phyloP scores from a whole-genome alignment of 2,888 invertebrate genomes.

The Amblyjoppa fuscipennis region DNA sequence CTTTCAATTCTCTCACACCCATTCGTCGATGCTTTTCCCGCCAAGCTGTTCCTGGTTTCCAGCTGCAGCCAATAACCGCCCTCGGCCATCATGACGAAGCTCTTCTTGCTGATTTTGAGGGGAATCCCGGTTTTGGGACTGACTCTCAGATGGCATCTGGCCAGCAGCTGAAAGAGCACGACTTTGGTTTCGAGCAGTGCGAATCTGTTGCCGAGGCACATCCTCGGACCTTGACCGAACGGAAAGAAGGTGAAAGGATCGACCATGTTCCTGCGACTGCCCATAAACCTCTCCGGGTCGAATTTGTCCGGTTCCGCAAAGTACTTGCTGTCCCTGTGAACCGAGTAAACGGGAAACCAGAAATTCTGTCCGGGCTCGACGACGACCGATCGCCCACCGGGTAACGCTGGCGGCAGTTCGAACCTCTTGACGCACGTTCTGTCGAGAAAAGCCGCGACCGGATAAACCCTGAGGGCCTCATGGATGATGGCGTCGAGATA shows the following conservation, averaged over 20 bases:
- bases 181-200: constrained; percentile 74
- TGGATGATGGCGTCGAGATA: constrained; percentile 87
- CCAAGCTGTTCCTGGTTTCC: constrained; percentile 22
- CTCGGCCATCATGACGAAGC: constrained; percentile 64
- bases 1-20: not conserved
- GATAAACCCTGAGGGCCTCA: constrained; percentile 79
- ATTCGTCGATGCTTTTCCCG: not conserved
- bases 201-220: constrained; percentile 81
- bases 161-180: constrained; percentile 72
- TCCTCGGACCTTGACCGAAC: constrained; percentile 82
- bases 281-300: constrained; percentile 83
- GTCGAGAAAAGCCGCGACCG: constrained; percentile 80
- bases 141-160: constrained; percentile 68
- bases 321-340: constrained; percentile 82
- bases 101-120: constrained; percentile 66
- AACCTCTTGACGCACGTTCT: constrained; percentile 77
- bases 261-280: constrained; percentile 78
- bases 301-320: constrained; percentile 83
- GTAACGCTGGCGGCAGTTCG: constrained; percentile 75
- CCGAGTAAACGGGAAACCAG: constrained; percentile 77
- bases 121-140: constrained; percentile 72
- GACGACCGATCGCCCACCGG: constrained; percentile 74
- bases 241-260: constrained; percentile 79
- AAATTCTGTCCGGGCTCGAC: constrained; percentile 78
- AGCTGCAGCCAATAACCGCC: constrained; percentile 75